phyloP scores from a whole-genome alignment of 2,888 invertebrate genomes.

The Chymomyza procnemis region DNA sequence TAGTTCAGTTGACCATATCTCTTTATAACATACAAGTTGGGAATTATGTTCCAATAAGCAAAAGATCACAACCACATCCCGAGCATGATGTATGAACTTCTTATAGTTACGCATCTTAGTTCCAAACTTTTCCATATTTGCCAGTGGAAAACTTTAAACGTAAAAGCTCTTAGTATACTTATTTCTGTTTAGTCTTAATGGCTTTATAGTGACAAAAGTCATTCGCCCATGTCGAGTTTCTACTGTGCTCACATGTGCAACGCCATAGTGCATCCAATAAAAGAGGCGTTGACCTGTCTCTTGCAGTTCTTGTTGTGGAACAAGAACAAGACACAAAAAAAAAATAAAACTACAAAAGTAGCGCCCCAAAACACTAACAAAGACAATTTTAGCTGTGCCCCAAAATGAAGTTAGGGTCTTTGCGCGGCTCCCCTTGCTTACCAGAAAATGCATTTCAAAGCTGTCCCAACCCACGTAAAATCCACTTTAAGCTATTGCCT shows the following conservation, averaged over 20 bases:
- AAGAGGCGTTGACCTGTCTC: slow-evolving; percentile 55
- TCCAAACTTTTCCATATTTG: too few relatives aligned
- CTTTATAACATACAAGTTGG: too few relatives aligned
- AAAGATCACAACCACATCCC: too few relatives aligned
- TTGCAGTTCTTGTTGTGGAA: neutral
- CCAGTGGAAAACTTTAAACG: too few relatives aligned
- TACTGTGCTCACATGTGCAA: neutral
- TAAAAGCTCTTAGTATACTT: neutral
- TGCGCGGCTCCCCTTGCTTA: neutral
- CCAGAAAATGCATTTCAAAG: neutral
- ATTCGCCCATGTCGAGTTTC: neutral
- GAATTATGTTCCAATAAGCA: too few relatives aligned
- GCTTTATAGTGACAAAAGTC: neutral
- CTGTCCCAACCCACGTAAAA: neutral
- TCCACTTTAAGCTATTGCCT: neutral
- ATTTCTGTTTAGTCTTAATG: neutral
- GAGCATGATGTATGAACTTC: too few relatives aligned
- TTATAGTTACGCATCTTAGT: too few relatives aligned
- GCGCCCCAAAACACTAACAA: neutral
- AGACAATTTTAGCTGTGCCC: neutral
- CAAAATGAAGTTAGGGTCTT: neutral
- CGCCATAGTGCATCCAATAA: slow-evolving; percentile 20
- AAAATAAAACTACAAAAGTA: neutral
- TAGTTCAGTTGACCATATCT: too few relatives aligned
- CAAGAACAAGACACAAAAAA: neutral